Evolutionary conservation across 2,797 vertebrate genomes (phyloP), one percentile per base, ranked within the genome.

Genomic region (Oreortyx pictus): DNA sequence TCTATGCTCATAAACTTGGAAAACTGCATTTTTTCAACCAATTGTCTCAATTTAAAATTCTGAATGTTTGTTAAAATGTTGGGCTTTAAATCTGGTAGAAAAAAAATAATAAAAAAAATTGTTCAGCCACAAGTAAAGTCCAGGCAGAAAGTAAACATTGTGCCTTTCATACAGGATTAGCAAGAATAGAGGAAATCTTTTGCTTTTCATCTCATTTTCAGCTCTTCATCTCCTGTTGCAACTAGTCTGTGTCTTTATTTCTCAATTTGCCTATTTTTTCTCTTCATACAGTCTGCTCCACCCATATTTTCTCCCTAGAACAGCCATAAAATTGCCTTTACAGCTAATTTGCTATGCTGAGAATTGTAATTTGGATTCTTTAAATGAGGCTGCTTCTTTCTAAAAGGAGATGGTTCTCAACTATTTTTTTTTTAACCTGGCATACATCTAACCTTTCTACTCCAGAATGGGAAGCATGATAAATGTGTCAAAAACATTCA

Each of bases 291-390:
- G 41, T 39, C 60, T 84, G 39, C 60, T 89, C 91, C 89, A 76
- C 88, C 89, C 72, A 89, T 33, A 92, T 93, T 93, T 89, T 95
- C 61, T 90, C 33, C 59, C 29, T 83, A 37, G 39, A 92, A 89
- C 83, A 92, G 82, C 82, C 64, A 4, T 92, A 89, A 96, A 92
- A 92, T 94, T 94, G 60, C 80, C 86, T 91, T 94, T 95, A 70
- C 80, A 86, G 67, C 35, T 89, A 76, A 83, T 94, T 93, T 86
- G 67, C 67, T 86, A 88, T 92, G 88, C 92, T 92, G 47, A 82
- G 47, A 92, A 92, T 84, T 1, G 8, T 47, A 92, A 91, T 84
- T 91, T 81, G 50, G 24, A 47, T 81, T 88, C 31, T 52, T 62
- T 67, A 57, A 91, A 44, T 31, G 64, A 86, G n/a, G 5, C 44